Conservation (phyloP, 1,140 invertebrate species). For the Orchesella cincta region DNA sequence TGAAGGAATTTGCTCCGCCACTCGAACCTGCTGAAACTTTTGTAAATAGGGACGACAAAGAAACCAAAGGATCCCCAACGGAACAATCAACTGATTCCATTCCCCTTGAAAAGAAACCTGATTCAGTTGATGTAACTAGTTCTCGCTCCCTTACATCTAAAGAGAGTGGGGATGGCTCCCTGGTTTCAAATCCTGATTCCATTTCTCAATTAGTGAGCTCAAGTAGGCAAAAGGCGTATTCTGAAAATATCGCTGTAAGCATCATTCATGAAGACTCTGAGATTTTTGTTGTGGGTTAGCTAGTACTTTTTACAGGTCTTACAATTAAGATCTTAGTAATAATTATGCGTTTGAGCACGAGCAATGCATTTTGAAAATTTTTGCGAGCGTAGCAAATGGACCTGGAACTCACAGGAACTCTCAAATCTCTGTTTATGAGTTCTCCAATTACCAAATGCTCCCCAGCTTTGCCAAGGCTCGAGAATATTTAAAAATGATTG, state of each 20-base stretch:
- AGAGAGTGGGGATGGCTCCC: slow-evolving; percentile 1
- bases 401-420: neutral
- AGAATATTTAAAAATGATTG: neutral
- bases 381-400: neutral
- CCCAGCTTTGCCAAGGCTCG: neutral
- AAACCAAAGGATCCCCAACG: too few relatives aligned
- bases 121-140: too few relatives aligned
- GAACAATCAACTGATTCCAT: too few relatives aligned
- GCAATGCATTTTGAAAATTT: neutral
- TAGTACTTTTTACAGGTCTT: neutral
- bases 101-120: too few relatives aligned
- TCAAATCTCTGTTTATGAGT: neutral
- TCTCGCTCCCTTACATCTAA: neutral
- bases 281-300: neutral
- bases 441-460: too few relatives aligned
- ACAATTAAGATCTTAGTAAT: neutral
- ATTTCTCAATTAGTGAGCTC: too few relatives aligned
- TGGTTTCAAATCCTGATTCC: too few relatives aligned
- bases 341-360: neutral
- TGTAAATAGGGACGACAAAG: too few relatives aligned
- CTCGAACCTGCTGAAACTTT: too few relatives aligned
- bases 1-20: too few relatives aligned
- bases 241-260: neutral
- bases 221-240: neutral
- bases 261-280: neutral